Evolutionary conservation across 1,140 invertebrate genomes (phyloP).

Genomic region (Caenorhabditis tropicalis): DNA sequence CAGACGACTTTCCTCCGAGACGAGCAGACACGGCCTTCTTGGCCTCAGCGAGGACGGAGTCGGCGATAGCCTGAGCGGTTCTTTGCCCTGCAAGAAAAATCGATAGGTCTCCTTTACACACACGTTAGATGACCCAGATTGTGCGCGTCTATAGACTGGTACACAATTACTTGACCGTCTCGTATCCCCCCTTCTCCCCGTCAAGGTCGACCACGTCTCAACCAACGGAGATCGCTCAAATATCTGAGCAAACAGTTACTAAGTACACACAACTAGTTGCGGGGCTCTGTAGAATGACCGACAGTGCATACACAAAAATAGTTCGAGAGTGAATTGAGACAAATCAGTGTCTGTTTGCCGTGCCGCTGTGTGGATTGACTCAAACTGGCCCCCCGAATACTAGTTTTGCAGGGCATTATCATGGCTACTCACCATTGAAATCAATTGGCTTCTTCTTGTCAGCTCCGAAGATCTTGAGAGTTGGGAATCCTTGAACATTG

Average conservation of each 20-base stretch:
- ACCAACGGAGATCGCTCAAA: neutral
- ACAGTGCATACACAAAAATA: slow-evolving; percentile 35
- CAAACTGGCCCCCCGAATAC: no score
- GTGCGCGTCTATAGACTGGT: neutral
- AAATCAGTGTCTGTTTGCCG: neutral
- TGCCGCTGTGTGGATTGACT: neutral
- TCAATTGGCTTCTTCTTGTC: slow-evolving; percentile 87
- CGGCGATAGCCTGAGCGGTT: slow-evolving; percentile 84
- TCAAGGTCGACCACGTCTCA: neutral
- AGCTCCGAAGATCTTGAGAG: slow-evolving; percentile 90
- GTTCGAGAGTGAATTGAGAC: slow-evolving; percentile 8
- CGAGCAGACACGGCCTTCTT: slow-evolving; percentile 58
- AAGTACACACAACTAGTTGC: slow-evolving; percentile 36
- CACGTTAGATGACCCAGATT: slow-evolving; percentile 9
- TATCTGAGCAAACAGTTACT: slow-evolving; percentile 34
- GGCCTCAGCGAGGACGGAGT: slow-evolving; percentile 76
- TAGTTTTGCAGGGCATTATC: no score
- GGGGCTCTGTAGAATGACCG: neutral
- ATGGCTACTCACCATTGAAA: slow-evolving; percentile 81
- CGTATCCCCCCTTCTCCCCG: neutral
- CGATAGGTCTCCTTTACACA: neutral
- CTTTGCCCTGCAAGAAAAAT: slow-evolving; percentile 76
- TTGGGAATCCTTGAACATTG: slow-evolving; percentile 89
- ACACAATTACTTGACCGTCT: neutral
- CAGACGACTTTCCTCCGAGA: slow-evolving; percentile 49